Evolutionary conservation across 2,888 invertebrate genomes (phyloP), one percentile per base, ranked within the genome.

Genomic region (Osmoderma eremita): DNA sequence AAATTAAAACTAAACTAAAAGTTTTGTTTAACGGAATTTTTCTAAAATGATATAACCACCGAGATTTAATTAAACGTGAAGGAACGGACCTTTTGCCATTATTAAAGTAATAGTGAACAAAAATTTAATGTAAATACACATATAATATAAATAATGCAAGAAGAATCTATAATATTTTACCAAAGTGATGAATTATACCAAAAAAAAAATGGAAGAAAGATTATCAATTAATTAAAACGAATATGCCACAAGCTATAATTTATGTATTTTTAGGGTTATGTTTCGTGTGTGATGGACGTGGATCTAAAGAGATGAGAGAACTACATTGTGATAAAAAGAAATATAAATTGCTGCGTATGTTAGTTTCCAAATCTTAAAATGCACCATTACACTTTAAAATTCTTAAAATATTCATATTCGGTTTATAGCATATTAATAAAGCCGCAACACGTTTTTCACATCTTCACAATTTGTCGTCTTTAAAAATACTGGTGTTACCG

Each of bases 61-160:
- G 17, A n/a, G 18, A 48, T 17, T 18, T 48, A 20, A 20, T 48
- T 48, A 48, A 20, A 18, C 18, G 18, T 3, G 48, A 5, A 30
- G 20, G 38, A 17, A 36, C 17, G 20, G 39, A 56, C 39, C 17
- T 36, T 56, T 8, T 38, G 15, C 15, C 13, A 56, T 36, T 56
- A 15, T 12, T 53, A 54, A 54, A 54, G 0, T 20, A 17, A 54
- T 17, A 30, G n/a, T 3, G 18, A 18, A 30, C 12, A 41, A 13
- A 17, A 13, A 63, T 45, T 65, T 51, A n/a, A 22, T 65, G 56
- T 65, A 65, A 45, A 58, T 65, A 56, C 22, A 53, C 39, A 64
- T 38, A 36, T 10, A 63, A 15, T 39, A 61, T 18, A n/a, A 50
- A 50, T n/a, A 49, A 13, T 50, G 18, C 12, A 53, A 13, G 30